Evolutionary conservation across 2,113 vertebrate species (phyloP).

Genomic region (Camelus bactrianus): DNA sequence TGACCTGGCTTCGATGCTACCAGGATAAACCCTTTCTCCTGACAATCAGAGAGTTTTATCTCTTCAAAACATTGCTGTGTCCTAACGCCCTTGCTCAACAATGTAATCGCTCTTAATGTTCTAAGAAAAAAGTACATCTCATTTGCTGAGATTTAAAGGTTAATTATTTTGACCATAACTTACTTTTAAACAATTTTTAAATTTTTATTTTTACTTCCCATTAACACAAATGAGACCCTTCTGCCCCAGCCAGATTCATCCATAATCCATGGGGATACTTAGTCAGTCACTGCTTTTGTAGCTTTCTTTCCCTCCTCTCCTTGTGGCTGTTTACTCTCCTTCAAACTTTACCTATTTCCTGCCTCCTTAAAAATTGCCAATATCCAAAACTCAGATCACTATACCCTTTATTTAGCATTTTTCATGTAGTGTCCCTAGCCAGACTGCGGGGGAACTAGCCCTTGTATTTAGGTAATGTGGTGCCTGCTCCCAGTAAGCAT

Average conservation of each 20-base stretch:
- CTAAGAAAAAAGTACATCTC: neutral
- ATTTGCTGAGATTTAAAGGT: neutral
- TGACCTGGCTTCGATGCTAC: neutral
- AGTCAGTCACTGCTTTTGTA: neutral
- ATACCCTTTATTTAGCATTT: neutral
- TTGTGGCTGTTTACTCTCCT: neutral
- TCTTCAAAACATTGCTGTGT: neutral
- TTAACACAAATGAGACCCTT: neutral
- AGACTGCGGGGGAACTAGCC: neutral
- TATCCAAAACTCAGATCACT: neutral
- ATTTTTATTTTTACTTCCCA: neutral
- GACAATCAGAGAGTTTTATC: neutral
- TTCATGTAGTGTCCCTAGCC: neutral
- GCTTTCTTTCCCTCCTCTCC: neutral
- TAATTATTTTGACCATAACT: conserved; percentile 15
- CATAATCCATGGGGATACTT: neutral
- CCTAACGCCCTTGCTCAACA: neutral
- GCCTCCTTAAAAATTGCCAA: neutral
- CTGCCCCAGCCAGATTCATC: neutral
- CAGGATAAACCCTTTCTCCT: neutral
- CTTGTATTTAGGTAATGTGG: neutral
- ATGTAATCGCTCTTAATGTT: neutral
- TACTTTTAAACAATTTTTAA: neutral
- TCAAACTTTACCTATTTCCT: neutral
- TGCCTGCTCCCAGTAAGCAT: no score